Base-by-base conservation (phyloP, 2,888 invertebrate species). In the Leptarthrus brevirostris region DNA sequence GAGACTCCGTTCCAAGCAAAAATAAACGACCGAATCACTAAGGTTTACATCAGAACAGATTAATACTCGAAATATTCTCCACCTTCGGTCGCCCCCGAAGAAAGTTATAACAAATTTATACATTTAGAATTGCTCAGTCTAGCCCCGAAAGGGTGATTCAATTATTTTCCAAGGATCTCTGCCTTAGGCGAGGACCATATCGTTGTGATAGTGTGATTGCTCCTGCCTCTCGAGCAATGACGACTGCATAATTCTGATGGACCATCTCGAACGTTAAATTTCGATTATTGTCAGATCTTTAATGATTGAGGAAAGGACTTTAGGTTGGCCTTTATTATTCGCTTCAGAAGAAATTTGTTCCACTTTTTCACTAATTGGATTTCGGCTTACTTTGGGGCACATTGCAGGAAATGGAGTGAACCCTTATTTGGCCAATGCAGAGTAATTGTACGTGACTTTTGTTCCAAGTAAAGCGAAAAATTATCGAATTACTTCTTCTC, bases 91-190 rank as follows among this genome's bases (percentile, higher is more conserved):
- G 12, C 3, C 34, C 52, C 34, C 24, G 16, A n/a, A 52, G 20
- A 20, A 47, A 8, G 10, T 52, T 22, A 54, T 49, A 69, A 30
- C 52, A 36, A 52, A 69, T 69, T 69, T 34, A 34, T 52, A 22
- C 8, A 18, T 20, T 20, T 22, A 52, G 16, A 49, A 10, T 18
- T 52, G 52, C 20, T 12, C 52, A 52, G 34, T n/a, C 18, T 52
- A 52, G 26, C 36, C 69, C 69, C 69, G 69, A 69, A 69, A 69
- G 69, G 69, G 69, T 69, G 52, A 69, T 69, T 69, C 69, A 69
- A 69, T 69, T 69, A 69, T 52, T 69, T 69, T 69, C 52, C 8
- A 52, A 69, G 52, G 52, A 30, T 30, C 18, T 52, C 14, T 1
- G 69, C 69, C 52, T n/a, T 6, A 12, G 52, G 69, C 69, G 14